Evolutionary conservation across 2,113 vertebrate genomes (phyloP), one percentile per base, ranked within the genome.

Genomic region (Dasypus novemcinctus): DNA sequence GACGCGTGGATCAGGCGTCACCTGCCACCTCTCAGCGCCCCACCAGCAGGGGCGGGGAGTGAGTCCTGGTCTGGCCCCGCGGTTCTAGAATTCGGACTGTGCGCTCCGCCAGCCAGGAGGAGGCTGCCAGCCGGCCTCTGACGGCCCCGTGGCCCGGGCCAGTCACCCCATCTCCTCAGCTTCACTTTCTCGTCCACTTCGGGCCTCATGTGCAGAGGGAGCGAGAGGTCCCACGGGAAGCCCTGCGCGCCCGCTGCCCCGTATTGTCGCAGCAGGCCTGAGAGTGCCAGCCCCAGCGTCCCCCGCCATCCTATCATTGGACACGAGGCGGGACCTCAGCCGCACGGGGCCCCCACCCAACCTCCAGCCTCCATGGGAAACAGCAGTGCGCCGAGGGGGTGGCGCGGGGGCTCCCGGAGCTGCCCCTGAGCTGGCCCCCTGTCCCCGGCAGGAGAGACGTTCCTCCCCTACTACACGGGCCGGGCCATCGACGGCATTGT

Each of bases 391-490:
- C 69, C 10, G 0, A 23, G 17, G 2, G 7, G 41, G 17, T 2
- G 6, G 12, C 1, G 23, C 4, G 38, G 2, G 36, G 74, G 43
- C 43, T 23, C 41, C 57, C 6, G 3, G 36, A 89, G 14, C 43
- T 36, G 2, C 0, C 68, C 46, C 36, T 46, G 36, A 89, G 14
- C 43, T 36, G 2, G 0, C 68, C 46, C 68, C 46, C 36, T n/a
- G 74, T 93, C 33, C 88, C 85, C 3, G n/a, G 23, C 94, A 99
- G 99, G 99, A 94, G 99, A 99, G 97, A 98, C 99, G 43, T 99
- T 99, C 95, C 99, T 99, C 46, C 99, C 99, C 0, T 99, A 98
- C 97, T 99, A 99, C 98, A 99, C 99, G 0, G 99, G 99, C 52
- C 97, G 98, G 89, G 99, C 99, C 90, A 99, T 99, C 1, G 99